These are phyloP conservation scores for Atta cephalotes DNA, from an alignment of 1,140 invertebrate species.

Conservation along the genomic window DNA sequence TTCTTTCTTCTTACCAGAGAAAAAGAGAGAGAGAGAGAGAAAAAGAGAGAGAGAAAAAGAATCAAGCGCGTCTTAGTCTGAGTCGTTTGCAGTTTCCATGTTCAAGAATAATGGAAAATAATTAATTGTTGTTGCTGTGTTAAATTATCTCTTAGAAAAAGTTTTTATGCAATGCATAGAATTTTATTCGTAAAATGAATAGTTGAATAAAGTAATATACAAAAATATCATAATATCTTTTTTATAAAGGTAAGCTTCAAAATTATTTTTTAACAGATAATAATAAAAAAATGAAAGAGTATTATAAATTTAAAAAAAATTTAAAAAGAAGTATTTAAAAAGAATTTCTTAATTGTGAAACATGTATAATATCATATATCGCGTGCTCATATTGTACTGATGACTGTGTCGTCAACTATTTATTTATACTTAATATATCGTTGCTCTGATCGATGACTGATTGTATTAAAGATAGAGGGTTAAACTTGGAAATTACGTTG, in stretches of 20 bases:
- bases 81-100: conserved; percentile 25
- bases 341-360: background rate
- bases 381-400: background rate
- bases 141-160: conserved; percentile 4
- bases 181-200: background rate
- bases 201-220: background rate
- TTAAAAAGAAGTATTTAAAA: background rate
- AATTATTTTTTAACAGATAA: background rate
- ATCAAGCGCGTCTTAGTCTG: background rate
- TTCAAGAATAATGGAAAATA: conserved; percentile 34
- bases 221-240: background rate
- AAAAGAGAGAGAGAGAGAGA: background rate
- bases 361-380: background rate
- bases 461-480: conserved; percentile 37
- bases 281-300: background rate
- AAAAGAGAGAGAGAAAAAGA: background rate
- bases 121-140: conserved; percentile 28
- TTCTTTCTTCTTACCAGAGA: conserved; percentile 25
- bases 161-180: conserved; percentile 4
- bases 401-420: conserved; percentile 14
- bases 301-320: background rate
- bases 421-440: conserved; percentile 41
- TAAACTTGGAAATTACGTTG: conserved; percentile 49
- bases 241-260: background rate
- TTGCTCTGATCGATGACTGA: conserved; percentile 32